Evolutionary conservation across 2,888 invertebrate species (phyloP), one percentile per base, ranked within the genome.

Genomic region (Auanema freiburgensis): DNA sequence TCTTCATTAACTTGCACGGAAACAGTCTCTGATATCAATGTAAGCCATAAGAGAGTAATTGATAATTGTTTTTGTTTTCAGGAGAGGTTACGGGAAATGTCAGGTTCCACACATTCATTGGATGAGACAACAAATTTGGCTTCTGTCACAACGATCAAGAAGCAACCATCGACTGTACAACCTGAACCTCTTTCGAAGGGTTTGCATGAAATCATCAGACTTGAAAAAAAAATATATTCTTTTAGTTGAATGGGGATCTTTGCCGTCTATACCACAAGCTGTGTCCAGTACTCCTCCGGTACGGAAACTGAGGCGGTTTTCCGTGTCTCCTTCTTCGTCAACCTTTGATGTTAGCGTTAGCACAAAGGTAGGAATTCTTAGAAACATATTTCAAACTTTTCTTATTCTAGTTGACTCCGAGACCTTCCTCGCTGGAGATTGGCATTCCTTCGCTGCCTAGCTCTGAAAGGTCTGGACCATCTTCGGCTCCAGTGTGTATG

Each of bases 1-100:
- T 66, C 73, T 1, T 76, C 76, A 0, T 58, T 77, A n/a, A 77
- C 77, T 6, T 77, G 77, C 50, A 55, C 71, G 6, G 77, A 77
- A 63, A 75, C 73, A 18, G 72, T 75, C 18, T 65, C 65, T 24
- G 77, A 77, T 55, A 72, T 74, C 43, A 56, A 66, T 58, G 72
- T 69, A 43, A 55, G 69, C 24, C 8, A 2, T 8, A 6, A 4
- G 3, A 12, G 14, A 0, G n/a, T 51, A 14, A 23, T 51, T 52
- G 4, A 52, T n/a, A 8, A 23, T 52, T 23, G 18, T 18, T 23
- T 23, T 52, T n/a, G 18, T 24, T 25, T 65, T 24, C 25, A 72
- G 69, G 76, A 76, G 25, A 62, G 76, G 14, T 58, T 76, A 12
- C 68, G 70, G 1, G 72, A 72, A 60, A 76, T 76, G 76, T 67